A percentile compares a stretch with the other conserved stretches of the same genome.
phyloP scores from a whole-genome alignment of 2,113 vertebrate species.

The Passer domesticus region DNA sequence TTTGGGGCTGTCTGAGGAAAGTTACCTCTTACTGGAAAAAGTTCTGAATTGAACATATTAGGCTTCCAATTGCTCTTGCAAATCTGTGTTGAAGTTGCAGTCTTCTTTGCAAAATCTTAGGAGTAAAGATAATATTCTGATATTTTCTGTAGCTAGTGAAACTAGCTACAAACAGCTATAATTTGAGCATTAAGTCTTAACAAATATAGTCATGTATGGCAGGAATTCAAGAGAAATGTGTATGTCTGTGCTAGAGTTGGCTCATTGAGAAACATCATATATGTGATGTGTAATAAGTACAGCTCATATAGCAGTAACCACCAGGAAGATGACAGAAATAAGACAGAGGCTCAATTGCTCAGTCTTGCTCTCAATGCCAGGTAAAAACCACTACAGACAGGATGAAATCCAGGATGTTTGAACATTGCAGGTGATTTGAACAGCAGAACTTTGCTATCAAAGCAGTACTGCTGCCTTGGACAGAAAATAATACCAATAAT shows the following conservation, averaged over 20 bases:
- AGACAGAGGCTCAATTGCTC: neutral
- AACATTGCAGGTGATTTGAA: neutral
- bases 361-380: neutral
- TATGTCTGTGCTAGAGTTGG: neutral
- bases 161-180: neutral
- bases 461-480: neutral
- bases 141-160: conserved; percentile 51
- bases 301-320: neutral
- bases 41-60: neutral
- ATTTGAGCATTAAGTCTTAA: conserved; percentile 28
- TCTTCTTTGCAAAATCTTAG: neutral
- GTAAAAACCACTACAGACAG: neutral
- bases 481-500: neutral
- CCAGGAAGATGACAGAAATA: neutral
- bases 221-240: conserved; percentile 12
- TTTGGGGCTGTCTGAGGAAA: neutral
- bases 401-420: neutral
- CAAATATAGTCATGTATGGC: conserved; percentile 19
- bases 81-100: neutral
- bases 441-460: neutral
- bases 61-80: neutral
- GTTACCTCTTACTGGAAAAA: neutral
- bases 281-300: neutral
- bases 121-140: neutral
- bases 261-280: neutral